These are phyloP conservation scores for Nasonia vitripennis DNA, from an alignment of 1,140 invertebrate species.

Conservation along the genomic window DNA sequence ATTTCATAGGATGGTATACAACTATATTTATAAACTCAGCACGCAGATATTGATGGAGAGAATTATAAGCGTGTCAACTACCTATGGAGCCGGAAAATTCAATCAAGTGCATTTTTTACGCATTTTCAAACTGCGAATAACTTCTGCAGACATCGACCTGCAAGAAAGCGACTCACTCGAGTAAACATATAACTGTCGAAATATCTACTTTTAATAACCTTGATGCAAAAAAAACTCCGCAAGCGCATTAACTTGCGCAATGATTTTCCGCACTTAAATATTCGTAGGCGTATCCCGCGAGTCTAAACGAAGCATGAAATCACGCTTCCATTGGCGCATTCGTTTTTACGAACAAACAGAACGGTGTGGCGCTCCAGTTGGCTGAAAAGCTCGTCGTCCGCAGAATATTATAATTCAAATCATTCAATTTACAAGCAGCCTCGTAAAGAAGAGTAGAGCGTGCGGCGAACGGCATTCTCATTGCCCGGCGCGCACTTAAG, in stretches of 20 bases:
- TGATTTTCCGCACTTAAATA: not conserved
- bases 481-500: conserved; percentile 11
- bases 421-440: conserved; percentile 18
- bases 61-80: too few species aligned
- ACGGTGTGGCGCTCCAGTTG: not conserved
- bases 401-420: conserved; percentile 45
- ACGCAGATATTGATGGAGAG: too few species aligned
- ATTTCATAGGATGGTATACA: too few species aligned
- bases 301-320: conserved; percentile 13
- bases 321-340: not conserved
- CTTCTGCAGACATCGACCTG: not conserved
- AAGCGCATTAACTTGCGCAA: not conserved
- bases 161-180: not conserved
- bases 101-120: too few species aligned
- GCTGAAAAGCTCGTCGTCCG: not conserved
- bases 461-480: not conserved
- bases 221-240: not conserved
- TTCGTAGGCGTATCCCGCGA: not conserved
- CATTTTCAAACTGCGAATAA: not conserved
- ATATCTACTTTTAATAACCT: not conserved
- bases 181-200: not conserved
- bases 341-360: not conserved
- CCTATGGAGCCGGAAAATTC: too few species aligned
- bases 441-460: conserved; percentile 22
- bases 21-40: too few species aligned